Evolutionary conservation across 2,797 vertebrate species (phyloP).

Genomic region (Crenichthys baileyi): DNA sequence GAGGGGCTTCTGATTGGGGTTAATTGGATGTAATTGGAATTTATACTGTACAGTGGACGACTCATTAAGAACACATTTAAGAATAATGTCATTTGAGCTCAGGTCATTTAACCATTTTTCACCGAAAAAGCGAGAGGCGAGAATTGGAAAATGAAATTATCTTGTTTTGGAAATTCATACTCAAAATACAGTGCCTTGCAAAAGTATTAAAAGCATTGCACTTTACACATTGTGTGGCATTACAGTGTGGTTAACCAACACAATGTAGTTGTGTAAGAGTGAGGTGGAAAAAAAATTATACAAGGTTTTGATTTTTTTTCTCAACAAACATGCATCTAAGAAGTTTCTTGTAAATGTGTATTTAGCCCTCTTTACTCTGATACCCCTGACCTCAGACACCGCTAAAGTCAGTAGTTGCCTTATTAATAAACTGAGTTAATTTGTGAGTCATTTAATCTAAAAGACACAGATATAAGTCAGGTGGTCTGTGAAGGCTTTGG

Average conservation of each 20-base stretch:
- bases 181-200: neutral
- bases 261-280: neutral
- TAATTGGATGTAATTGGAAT: slow-evolving; percentile 99
- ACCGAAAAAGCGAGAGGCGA: slow-evolving; percentile 55
- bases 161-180: neutral
- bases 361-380: neutral
- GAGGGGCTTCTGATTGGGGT: slow-evolving; percentile 96
- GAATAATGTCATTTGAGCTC: slow-evolving; percentile 83
- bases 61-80: slow-evolving; percentile 87
- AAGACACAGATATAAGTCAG: neutral
- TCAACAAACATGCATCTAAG: neutral
- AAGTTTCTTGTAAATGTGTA: neutral
- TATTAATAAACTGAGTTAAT: neutral
- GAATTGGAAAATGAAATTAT: slow-evolving; percentile 34
- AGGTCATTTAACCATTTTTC: slow-evolving; percentile 85
- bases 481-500: neutral
- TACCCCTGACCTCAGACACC: neutral
- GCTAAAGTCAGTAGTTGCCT: neutral
- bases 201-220: neutral
- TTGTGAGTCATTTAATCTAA: neutral
- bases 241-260: neutral
- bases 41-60: slow-evolving; percentile 91
- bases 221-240: neutral
- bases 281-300: neutral
- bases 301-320: neutral